These are phyloP conservation scores for Sclerodermus sp. DNA, from an alignment of 2,888 invertebrate genomes.

Conservation along the genomic window DNA sequence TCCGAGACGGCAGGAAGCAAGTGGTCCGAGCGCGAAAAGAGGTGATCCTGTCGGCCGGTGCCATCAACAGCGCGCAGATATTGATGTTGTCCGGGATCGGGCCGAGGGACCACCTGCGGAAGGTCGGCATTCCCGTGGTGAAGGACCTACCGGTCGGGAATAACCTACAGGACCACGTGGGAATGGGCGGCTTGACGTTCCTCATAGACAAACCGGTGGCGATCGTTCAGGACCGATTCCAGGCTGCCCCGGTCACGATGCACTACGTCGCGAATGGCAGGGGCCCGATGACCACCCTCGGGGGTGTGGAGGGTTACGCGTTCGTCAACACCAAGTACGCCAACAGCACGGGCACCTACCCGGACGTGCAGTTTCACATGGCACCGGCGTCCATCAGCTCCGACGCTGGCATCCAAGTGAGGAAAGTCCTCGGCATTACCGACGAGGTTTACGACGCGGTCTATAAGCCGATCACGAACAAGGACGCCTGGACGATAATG, in stretches of 20 bases:
- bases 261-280: slow-evolving; percentile 76
- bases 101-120: slow-evolving; percentile 69
- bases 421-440: slow-evolving; percentile 77
- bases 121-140: slow-evolving; percentile 72
- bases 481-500: slow-evolving; percentile 82
- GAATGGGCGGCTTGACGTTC: slow-evolving; percentile 81
- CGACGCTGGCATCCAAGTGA: slow-evolving; percentile 73
- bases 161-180: slow-evolving; percentile 87
- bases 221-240: slow-evolving; percentile 77
- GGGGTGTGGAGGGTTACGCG: slow-evolving; percentile 85
- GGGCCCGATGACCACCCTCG: slow-evolving; percentile 85
- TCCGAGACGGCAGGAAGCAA: slow-evolving; percentile 71
- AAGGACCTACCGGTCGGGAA: slow-evolving; percentile 76
- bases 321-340: slow-evolving; percentile 85
- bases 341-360: slow-evolving; percentile 76
- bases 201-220: slow-evolving; percentile 81
- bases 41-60: slow-evolving; percentile 85
- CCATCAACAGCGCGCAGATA: slow-evolving; percentile 89
- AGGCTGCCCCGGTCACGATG: slow-evolving; percentile 78
- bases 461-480: slow-evolving; percentile 77
- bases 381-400: slow-evolving; percentile 86
- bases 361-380: slow-evolving; percentile 91
- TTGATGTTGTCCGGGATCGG: slow-evolving; percentile 89
- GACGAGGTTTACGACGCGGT: slow-evolving; percentile 80
- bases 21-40: slow-evolving; percentile 77